These are phyloP conservation scores for Bombylius major DNA, from an alignment of 2,888 invertebrate genomes.

Conservation along the genomic window DNA sequence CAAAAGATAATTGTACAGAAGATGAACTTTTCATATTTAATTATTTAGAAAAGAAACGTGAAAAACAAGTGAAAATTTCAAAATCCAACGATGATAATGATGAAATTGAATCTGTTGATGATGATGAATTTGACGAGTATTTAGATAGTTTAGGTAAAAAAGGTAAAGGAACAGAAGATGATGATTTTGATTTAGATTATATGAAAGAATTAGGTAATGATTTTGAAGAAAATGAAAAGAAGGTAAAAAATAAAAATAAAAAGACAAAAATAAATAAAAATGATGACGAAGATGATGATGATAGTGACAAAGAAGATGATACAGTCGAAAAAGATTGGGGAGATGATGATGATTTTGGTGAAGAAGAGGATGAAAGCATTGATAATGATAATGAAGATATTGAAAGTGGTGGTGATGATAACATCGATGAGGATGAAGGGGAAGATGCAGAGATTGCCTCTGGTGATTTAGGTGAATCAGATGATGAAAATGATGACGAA, in stretches of 20 bases:
- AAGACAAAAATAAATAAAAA: constrained; percentile 13
- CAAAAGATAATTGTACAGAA: constrained; percentile 64
- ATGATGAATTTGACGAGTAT: constrained; percentile 42
- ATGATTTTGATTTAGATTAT: constrained; percentile 50
- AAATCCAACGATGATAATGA: constrained; percentile 42
- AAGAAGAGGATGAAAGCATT: constrained; percentile 28
- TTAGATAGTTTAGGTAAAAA: constrained; percentile 37
- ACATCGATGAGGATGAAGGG: constrained; percentile 17
- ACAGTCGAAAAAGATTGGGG: constrained; percentile 29
- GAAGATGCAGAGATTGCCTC: constrained; percentile 14
- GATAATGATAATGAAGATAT: constrained; percentile 34
- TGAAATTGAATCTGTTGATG: constrained; percentile 55
- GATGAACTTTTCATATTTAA: constrained; percentile 59
- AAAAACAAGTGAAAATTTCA: constrained; percentile 32
- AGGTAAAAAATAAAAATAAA: constrained; percentile 23
- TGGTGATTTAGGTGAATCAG: constrained; percentile 21
- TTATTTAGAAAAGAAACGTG: constrained; percentile 43
- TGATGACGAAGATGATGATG: constrained; percentile 30
- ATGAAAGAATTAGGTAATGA: constrained; percentile 50
- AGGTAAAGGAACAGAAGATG: constrained; percentile 46
- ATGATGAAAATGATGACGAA: constrained; percentile 25
- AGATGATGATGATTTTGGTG: constrained; percentile 26
- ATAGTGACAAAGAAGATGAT: constrained; percentile 27
- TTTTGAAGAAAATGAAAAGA: constrained; percentile 20
- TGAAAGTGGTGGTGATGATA: constrained; percentile 16